Base-by-base conservation (phyloP, 1,140 invertebrate species). In the Diabrotica undecimpunctata region DNA sequence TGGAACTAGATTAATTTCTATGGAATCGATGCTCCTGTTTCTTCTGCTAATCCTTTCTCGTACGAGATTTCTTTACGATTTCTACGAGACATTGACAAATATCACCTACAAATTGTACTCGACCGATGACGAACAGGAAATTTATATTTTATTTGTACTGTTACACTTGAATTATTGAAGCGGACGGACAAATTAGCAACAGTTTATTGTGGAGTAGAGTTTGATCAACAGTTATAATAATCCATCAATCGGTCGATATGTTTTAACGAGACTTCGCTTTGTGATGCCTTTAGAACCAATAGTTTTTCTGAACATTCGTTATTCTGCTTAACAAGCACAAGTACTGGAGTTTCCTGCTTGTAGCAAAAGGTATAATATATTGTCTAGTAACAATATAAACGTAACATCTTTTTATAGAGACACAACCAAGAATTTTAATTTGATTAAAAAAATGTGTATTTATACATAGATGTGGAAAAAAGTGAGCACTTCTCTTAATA, bases 1-100 rank as follows among this genome's bases (percentile, higher is more conserved):
- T 54, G 61, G 51, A 54, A 62, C 61, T 62, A 46, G 61, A 62
- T 39, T 58, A 14, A 46, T 46, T 58, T 55, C 54, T 14, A 35
- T 25, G 54, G 54, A 55, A 55, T 58, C 36, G 56, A 41, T 61
- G 59, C 59, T 61, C 59, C 46, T 61, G 36, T 61, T 61, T 61
- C 59, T 61, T 52, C 37, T 54, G 10, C 53, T 13, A 9, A 25
- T 54, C 53, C 14, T 54, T n/a, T 57, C 55, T 58, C 14, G 56
- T 38, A n/a, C 12, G 7, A 8, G 39, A 6, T 38, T 14, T 51
- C 41, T 61, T 61, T 61, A 61, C 59, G 13, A 51, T 61, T 61
- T 51, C 59, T 14, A 52, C 25, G 25, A 13, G 59, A 61, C 59
- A 52, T 12, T 61, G 59, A 61, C 59, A 61, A 61, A 61, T 61